Base-by-base conservation (phyloP, 1,140 invertebrate genomes). In the Hirudo medicinalis region DNA sequence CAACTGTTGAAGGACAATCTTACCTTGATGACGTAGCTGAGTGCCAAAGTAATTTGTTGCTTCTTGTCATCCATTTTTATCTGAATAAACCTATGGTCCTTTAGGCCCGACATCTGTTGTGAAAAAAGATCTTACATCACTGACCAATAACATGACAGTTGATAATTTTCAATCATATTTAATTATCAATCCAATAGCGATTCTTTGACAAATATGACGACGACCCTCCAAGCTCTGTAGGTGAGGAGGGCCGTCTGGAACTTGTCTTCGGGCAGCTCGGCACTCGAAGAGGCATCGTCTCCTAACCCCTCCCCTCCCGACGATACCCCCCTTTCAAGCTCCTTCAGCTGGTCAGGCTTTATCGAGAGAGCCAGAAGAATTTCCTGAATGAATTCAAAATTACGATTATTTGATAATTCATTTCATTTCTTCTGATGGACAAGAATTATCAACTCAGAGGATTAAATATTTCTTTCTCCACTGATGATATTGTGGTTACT, bases 21-120 rank as follows among this genome's bases (percentile, higher is more conserved):
- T 25, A 63, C 57, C 57, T 25, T 25, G 19, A 63, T 32, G 22
- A 63, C 57, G 57, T 63, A 63, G 19, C 17, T 63, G 22, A 63
- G 22, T 11, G 29, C 57, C 29, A 25, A 32, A 11, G 29, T 63
- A 32, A 63, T 63, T 32, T 63, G 57, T 15, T 63, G 22, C 29
- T 63, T 63, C 57, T 32, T 63, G 22, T 63, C 57, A 13, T 63
- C 57, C 22, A 63, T 32, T 63, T 63, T 63, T 25, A 63, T 63
- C 57, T 63, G 22, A 63, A 63, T 32, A n/a, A 63, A 63, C 29
- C 57, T 63, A n/a, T 63, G 22, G 57, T 63, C 57, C 29, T 63
- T 63, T 63, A 32, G 22, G 29, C 29, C 29, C 8, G 22, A 25
- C 57, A 63, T 63, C 57, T 63, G 57, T 25, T n/a, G 29, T 11